Evolutionary conservation across 2,113 vertebrate species (phyloP).

Genomic region (Trachemys scripta): DNA sequence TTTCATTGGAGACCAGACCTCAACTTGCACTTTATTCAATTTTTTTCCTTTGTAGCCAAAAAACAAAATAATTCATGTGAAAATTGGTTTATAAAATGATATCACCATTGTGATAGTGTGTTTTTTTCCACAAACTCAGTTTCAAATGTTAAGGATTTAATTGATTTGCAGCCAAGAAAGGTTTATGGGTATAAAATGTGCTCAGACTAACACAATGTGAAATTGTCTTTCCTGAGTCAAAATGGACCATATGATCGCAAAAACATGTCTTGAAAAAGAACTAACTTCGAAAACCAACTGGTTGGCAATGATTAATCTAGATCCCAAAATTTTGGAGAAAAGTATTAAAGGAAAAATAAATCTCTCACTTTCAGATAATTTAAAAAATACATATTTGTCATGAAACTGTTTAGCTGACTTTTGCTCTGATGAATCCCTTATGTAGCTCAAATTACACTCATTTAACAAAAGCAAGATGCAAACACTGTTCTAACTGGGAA

Average conservation of each 20-base stretch:
- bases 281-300: not conserved
- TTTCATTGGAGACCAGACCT: slow-evolving; percentile 53
- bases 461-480: not conserved
- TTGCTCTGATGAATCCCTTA: not conserved
- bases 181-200: slow-evolving; percentile 4
- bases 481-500: not conserved
- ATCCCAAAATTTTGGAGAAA: not conserved
- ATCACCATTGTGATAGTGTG: not conserved
- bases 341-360: slow-evolving; percentile 8
- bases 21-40: slow-evolving; percentile 5
- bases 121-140: not conserved
- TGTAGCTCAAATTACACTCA: not conserved
- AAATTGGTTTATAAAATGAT: slow-evolving; percentile 29
- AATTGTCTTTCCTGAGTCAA: slow-evolving; percentile 23
- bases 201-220: slow-evolving; percentile 6
- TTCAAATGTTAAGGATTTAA: slow-evolving; percentile 22
- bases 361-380: not conserved
- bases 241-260: not conserved
- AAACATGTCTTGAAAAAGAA: slow-evolving; percentile 12
- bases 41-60: slow-evolving; percentile 51
- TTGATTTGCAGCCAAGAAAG: slow-evolving; percentile 32
- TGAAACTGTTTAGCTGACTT: not conserved
- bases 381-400: slow-evolving; percentile 1
- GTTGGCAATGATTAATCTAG: not conserved
- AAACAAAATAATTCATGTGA: slow-evolving; percentile 23